A percentile compares a stretch with the other conserved stretches of the same genome.
phyloP scores from a whole-genome alignment of 2,888 invertebrate genomes.

The Callyntrura sp. region DNA sequence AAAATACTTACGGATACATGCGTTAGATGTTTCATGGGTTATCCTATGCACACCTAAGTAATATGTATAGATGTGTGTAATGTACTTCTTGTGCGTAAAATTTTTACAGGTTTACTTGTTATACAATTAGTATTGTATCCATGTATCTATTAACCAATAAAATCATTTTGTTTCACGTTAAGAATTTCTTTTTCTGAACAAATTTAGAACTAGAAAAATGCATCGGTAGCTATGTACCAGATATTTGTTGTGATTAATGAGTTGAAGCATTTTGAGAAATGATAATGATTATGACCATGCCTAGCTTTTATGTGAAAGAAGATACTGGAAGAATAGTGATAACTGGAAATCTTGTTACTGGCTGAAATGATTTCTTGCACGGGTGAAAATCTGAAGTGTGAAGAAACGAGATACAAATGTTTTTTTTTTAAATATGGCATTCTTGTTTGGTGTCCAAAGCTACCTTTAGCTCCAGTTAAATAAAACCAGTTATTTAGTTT shows the following conservation, averaged over 20 bases:
- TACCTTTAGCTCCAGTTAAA: not conserved
- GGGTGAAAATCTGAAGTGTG: not conserved
- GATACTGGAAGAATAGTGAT: constrained; percentile 4
- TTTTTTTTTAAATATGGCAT: not conserved
- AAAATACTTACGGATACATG: not conserved
- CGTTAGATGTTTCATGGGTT: not conserved
- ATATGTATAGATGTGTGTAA: not conserved
- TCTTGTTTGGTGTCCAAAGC: not conserved
- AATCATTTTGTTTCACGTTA: not conserved
- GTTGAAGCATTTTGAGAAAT: not conserved
- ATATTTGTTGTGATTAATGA: not conserved
- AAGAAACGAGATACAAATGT: not conserved
- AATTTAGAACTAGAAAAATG: not conserved
- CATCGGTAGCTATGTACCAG: not conserved
- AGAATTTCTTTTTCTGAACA: not conserved
- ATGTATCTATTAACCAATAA: not conserved
- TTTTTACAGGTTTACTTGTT: constrained; percentile 1
- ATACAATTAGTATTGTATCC: not conserved
- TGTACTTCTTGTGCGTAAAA: not conserved
- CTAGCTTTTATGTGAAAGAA: not conserved
- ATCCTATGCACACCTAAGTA: not conserved
- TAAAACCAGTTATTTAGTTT: not conserved
- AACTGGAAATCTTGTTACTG: not conserved
- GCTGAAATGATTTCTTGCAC: constrained; percentile 5
- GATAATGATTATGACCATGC: not conserved